phyloP scores from a whole-genome alignment of 2,888 invertebrate genomes.

The Euphydryas editha region DNA sequence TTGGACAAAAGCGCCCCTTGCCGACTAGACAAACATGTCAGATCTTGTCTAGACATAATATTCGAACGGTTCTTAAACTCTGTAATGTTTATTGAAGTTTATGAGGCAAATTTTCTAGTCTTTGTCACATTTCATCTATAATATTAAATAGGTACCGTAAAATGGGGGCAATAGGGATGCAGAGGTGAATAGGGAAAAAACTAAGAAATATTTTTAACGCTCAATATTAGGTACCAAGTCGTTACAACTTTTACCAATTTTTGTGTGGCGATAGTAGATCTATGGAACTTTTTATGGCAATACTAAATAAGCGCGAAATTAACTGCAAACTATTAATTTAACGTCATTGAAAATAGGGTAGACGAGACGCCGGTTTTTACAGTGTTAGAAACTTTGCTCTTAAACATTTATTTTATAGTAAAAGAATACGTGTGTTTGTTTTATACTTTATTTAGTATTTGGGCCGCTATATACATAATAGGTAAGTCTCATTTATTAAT shows the following conservation, averaged over 20 bases:
- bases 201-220: background rate
- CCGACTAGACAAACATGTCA: conserved; percentile 29
- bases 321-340: background rate
- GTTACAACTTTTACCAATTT: too few relatives aligned
- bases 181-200: conserved; percentile 3
- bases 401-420: too few relatives aligned
- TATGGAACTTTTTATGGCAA: too few relatives aligned
- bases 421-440: too few relatives aligned
- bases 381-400: background rate
- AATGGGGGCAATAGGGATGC: conserved; percentile 2
- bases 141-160: conserved; percentile 13
- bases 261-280: too few relatives aligned
- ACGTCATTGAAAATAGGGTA: too few relatives aligned
- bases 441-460: too few relatives aligned
- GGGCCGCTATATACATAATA: too few relatives aligned
- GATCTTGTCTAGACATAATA: conserved; percentile 26
- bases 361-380: too few relatives aligned
- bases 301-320: too few relatives aligned
- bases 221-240: too few relatives aligned
- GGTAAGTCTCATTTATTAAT: too few relatives aligned
- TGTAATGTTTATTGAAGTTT: background rate
- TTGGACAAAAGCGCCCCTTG: conserved; percentile 18
- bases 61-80: conserved; percentile 1
- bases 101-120: background rate
- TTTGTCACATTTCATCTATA: background rate